Evolutionary conservation across 2,888 invertebrate genomes (phyloP).

Genomic region (Drosophila cracens): DNA sequence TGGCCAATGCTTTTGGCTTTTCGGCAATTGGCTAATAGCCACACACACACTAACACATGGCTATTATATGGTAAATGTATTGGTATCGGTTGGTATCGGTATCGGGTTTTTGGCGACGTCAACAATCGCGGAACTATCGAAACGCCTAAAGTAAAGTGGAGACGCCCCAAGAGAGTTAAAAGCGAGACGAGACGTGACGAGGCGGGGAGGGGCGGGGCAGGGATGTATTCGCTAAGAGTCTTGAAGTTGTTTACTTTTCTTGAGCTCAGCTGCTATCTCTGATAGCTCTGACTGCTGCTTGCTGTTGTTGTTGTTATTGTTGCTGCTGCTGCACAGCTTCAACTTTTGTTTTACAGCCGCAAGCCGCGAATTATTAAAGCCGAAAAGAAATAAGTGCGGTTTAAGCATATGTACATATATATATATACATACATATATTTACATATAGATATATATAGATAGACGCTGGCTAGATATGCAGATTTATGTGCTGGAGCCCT

Average conservation of each 20-base stretch:
- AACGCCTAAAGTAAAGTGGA: constrained; percentile 12
- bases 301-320: constrained; percentile 7
- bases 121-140: constrained; percentile 54
- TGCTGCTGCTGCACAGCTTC: constrained; percentile 50
- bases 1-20: constrained; percentile 41
- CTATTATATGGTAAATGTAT: constrained; percentile 13
- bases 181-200: background rate
- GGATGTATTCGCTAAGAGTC: constrained; percentile 18
- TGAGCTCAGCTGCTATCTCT: constrained; percentile 65
- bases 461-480: constrained; percentile 42
- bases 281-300: constrained; percentile 7
- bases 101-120: constrained; percentile 28
- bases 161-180: constrained; percentile 6
- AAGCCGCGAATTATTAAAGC: constrained; percentile 56
- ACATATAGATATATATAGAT: constrained; percentile 8
- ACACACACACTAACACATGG: constrained; percentile 29
- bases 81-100: constrained; percentile 29
- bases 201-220: constrained; percentile 2
- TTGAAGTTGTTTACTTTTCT: constrained; percentile 68
- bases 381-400: constrained; percentile 5
- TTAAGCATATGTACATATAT: constrained; percentile 8
- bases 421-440: constrained; percentile 5
- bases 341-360: constrained; percentile 54
- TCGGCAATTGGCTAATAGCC: constrained; percentile 39
- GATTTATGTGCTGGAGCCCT: constrained; percentile 46